phyloP scores from a whole-genome alignment of 2,113 vertebrate species.

The Aspidoscelis tigris region DNA sequence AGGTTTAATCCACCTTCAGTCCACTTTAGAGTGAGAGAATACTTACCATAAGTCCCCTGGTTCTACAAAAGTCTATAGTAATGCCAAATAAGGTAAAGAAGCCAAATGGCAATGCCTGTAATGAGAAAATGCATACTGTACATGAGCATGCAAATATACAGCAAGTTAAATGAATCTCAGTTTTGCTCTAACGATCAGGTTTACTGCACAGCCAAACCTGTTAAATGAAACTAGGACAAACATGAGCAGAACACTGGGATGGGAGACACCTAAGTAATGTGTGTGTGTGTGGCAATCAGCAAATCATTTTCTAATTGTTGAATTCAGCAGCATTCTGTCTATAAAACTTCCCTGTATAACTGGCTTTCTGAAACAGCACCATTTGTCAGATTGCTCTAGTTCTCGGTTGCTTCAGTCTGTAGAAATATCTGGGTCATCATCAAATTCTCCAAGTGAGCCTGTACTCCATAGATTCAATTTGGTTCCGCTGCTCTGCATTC shows the following conservation, averaged over 20 bases:
- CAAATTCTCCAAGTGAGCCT: not conserved
- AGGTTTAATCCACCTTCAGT: no score
- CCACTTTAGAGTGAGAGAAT: no score
- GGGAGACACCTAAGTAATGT: not conserved
- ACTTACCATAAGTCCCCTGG: no score
- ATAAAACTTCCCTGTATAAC: not conserved
- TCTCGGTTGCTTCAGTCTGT: not conserved
- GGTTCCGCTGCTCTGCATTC: not conserved
- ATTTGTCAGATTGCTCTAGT: not conserved
- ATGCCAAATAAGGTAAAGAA: no score
- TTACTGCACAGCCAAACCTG: no score
- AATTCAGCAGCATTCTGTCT: not conserved
- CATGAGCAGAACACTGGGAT: not conserved
- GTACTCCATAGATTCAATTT: constrained; percentile 7
- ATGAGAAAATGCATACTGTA: not conserved
- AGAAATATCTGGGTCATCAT: constrained; percentile 7
- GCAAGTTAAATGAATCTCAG: not conserved
- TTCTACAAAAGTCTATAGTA: not conserved
- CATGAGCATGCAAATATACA: not conserved
- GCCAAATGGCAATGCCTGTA: not conserved
- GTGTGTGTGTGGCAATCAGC: not conserved
- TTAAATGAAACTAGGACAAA: no score
- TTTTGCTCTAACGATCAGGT: no score
- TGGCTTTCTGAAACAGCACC: not conserved
- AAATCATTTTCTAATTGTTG: not conserved